Conservation (phyloP, 92 coral and sea anemone species). For the Actinernus sp. region DNA sequence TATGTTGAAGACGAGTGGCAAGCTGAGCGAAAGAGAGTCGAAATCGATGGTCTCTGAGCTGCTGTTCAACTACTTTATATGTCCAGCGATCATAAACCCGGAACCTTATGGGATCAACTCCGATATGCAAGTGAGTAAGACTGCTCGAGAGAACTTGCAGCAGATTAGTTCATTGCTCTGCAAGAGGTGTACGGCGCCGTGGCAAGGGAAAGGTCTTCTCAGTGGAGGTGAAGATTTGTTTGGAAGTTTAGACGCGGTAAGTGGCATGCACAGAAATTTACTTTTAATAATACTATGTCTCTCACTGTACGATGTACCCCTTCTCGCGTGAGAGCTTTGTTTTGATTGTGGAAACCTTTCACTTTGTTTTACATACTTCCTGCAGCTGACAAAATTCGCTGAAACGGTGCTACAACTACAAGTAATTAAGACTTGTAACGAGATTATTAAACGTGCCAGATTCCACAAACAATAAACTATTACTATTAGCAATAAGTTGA, state of each 20-base stretch:
- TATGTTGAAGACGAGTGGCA: conserved; percentile 65
- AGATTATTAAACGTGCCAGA: too few relatives aligned
- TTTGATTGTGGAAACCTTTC: too few relatives aligned
- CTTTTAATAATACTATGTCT: too few relatives aligned
- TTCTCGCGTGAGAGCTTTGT: too few relatives aligned
- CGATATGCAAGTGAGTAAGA: conserved; percentile 84
- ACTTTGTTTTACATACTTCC: too few relatives aligned
- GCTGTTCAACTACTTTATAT: conserved; percentile 82
- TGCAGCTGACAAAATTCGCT: too few relatives aligned
- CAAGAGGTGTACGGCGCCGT: conserved; percentile 58
- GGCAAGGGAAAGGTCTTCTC: conserved; percentile 14
- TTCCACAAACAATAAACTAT: too few relatives aligned
- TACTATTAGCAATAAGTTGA: too few relatives aligned
- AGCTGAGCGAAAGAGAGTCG: conserved; percentile 57
- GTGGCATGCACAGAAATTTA: too few relatives aligned
- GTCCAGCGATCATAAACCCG: conserved; percentile 86
- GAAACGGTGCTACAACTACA: too few relatives aligned
- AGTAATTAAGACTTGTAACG: too few relatives aligned
- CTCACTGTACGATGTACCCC: too few relatives aligned
- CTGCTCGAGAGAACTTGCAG: conserved; percentile 84
- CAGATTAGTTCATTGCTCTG: conserved; percentile 83
- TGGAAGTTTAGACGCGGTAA: conserved; percentile 71
- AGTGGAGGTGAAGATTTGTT: conserved; percentile 45
- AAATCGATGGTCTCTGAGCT: conserved; percentile 77
- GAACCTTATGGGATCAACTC: conserved; percentile 93